Percentiles rank a stretch among this genome's conserved stretches.
Evolutionary conservation across 2,113 vertebrate species (phyloP).

Genomic region (Halcyon malimbica): DNA sequence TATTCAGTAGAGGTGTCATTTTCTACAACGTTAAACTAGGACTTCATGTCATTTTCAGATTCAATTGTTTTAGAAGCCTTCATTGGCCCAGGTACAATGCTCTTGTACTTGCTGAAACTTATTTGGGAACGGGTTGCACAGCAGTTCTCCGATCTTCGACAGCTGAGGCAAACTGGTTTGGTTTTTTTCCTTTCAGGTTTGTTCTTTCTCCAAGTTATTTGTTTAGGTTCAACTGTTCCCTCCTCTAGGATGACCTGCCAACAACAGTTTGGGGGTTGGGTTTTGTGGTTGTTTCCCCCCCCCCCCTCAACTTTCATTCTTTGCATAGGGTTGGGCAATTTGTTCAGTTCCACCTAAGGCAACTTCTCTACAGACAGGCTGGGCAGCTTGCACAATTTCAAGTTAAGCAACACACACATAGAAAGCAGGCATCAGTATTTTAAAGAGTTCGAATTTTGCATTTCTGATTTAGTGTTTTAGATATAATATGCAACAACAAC

Average conservation of each 20-base stretch:
- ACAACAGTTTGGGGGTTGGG: background rate
- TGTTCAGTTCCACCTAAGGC: background rate
- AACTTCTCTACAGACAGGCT: background rate
- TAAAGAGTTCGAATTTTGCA: background rate
- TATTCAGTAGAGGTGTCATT: background rate
- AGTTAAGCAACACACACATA: background rate
- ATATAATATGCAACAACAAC: background rate
- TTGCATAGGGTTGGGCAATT: background rate
- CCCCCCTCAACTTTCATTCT: background rate
- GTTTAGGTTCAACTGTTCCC: background rate
- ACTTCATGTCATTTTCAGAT: background rate
- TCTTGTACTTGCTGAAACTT: background rate
- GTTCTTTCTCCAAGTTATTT: background rate
- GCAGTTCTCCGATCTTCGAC: background rate
- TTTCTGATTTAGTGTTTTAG: background rate
- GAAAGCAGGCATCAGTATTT: background rate
- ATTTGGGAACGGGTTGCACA: background rate
- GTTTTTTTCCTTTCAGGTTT: background rate
- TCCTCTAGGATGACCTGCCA: slow-evolving; percentile 1
- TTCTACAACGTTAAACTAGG: background rate
- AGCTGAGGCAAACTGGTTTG: background rate
- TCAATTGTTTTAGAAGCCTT: background rate
- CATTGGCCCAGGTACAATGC: background rate
- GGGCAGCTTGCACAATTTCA: background rate
- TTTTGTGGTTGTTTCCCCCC: background rate